Percentiles rank a stretch among this genome's conserved stretches.
phyloP scores from a whole-genome alignment of 2,888 invertebrate genomes.

The Spilosoma lubricipeda region DNA sequence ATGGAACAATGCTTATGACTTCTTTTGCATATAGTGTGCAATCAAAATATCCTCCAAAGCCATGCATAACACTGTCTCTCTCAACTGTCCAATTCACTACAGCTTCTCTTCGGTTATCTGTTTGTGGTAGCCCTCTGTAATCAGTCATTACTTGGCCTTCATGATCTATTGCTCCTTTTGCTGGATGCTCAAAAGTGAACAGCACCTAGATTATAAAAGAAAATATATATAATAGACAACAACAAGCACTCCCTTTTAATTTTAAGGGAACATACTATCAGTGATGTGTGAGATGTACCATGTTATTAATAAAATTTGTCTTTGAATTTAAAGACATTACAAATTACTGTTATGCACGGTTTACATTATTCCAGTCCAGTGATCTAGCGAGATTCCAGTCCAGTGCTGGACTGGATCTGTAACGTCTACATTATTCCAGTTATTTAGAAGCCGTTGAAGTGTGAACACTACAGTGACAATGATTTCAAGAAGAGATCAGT shows the following conservation, averaged over 20 bases:
- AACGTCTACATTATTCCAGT: too few species aligned
- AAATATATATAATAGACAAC: not conserved
- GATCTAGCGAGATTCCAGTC: too few species aligned
- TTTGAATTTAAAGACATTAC: too few species aligned
- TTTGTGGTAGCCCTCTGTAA: conserved; percentile 89
- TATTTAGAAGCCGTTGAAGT: too few species aligned
- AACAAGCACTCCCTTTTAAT: not conserved
- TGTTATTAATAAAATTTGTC: not conserved
- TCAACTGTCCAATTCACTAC: conserved; percentile 89
- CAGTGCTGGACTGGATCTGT: too few species aligned
- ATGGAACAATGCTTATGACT: conserved; percentile 95
- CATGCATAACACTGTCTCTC: conserved; percentile 94
- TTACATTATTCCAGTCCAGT: conserved; percentile 1
- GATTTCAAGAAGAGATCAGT: conserved; percentile 16
- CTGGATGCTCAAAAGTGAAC: conserved; percentile 97
- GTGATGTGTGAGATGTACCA: not conserved
- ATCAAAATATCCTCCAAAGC: conserved; percentile 98
- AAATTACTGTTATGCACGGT: conserved; percentile 10
- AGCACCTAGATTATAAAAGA: conserved; percentile 81
- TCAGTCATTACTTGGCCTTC: conserved; percentile 87
- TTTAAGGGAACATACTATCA: not conserved
- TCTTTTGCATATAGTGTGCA: conserved; percentile 94
- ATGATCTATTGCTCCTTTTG: conserved; percentile 89
- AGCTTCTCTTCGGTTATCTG: conserved; percentile 91
- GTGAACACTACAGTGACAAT: too few species aligned